Percentiles rank a stretch among this genome's conserved stretches.
Evolutionary conservation across 2,113 vertebrate genomes (phyloP).

Genomic region (Entelurus aequoreus): DNA sequence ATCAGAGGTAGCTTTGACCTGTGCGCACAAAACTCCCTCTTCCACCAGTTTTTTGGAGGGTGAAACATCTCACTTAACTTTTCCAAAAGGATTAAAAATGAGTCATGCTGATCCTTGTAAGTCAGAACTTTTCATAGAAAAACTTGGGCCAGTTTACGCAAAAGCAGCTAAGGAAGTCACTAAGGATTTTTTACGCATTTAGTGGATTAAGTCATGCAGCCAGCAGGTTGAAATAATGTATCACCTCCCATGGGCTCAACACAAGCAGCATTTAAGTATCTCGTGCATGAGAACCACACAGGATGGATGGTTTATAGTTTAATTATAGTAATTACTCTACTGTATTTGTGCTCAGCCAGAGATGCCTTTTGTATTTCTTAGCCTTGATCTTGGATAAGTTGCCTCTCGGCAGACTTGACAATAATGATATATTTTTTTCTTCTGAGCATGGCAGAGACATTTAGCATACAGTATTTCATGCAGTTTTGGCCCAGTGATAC

Average conservation of each 20-base stretch:
- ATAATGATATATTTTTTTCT: conserved; percentile 16
- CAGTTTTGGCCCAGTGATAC: conserved; percentile 30
- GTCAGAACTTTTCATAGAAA: conserved; percentile 6
- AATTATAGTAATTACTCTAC: conserved; percentile 7
- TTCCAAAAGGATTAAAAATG: conserved; percentile 1
- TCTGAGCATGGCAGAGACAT: conserved; percentile 34
- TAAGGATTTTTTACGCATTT: conserved; percentile 24
- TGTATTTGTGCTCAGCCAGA: conserved; percentile 6
- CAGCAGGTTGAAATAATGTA: conserved; percentile 30
- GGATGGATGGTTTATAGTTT: conserved; percentile 24
- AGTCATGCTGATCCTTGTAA: not conserved
- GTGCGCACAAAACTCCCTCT: no score
- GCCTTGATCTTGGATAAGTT: conserved; percentile 16
- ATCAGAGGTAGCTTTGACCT: no score
- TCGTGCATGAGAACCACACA: conserved; percentile 18
- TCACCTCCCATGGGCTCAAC: conserved; percentile 33
- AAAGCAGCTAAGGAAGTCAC: conserved; percentile 9
- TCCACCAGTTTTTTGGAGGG: no score
- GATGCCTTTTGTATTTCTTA: conserved; percentile 2
- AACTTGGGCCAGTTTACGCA: conserved; percentile 3
- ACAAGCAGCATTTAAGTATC: conserved; percentile 27
- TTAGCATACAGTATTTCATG: conserved; percentile 18
- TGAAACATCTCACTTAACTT: no score
- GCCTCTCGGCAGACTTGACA: conserved; percentile 11
- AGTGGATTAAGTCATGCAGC: conserved; percentile 38